Percentiles rank a stretch among this genome's conserved stretches.
These are phyloP conservation scores for Eristalis pertinax DNA, from an alignment of 2,888 invertebrate species.

Conservation along the genomic window DNA sequence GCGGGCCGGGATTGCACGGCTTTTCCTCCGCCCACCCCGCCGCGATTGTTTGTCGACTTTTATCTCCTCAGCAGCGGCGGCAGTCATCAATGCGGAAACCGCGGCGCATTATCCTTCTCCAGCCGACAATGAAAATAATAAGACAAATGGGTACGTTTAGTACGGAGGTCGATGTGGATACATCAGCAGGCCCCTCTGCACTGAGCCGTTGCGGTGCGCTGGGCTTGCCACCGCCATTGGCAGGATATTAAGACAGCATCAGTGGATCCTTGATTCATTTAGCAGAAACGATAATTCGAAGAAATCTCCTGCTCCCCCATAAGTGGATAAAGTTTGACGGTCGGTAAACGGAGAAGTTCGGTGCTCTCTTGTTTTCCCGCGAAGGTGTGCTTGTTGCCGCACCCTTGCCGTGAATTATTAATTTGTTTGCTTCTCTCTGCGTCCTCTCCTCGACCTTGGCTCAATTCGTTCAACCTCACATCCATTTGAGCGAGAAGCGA, in stretches of 20 bases:
- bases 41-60: background rate
- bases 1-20: background rate
- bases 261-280: slow-evolving; percentile 28
- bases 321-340: slow-evolving; percentile 30
- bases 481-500: background rate
- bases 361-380: background rate
- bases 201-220: background rate
- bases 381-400: background rate
- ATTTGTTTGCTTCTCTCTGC: background rate
- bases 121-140: slow-evolving; percentile 59
- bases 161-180: background rate
- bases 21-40: background rate
- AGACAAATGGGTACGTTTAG: slow-evolving; percentile 60
- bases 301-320: background rate
- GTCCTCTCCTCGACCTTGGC: slow-evolving; percentile 7
- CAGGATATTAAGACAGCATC: background rate
- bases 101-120: slow-evolving; percentile 59
- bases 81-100: slow-evolving; percentile 45
- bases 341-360: too few relatives aligned
- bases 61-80: slow-evolving; percentile 16
- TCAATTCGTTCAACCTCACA: slow-evolving; percentile 9
- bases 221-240: background rate
- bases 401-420: slow-evolving; percentile 23
- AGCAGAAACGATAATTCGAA: slow-evolving; percentile 36
- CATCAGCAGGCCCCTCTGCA: background rate